phyloP scores from a whole-genome alignment of 2,888 invertebrate genomes.

The Eledona agricola region DNA sequence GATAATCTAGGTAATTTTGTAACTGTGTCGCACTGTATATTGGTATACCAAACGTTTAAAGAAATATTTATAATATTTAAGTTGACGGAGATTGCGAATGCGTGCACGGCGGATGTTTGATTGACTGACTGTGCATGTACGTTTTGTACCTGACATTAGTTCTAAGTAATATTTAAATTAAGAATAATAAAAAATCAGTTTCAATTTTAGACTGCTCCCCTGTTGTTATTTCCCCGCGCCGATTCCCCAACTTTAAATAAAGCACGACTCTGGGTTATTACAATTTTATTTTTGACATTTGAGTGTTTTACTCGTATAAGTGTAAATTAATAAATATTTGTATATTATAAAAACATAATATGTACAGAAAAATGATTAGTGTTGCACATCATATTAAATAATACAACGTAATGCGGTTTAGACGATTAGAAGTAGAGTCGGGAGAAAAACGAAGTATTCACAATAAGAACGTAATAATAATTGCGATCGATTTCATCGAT shows the following conservation, averaged over 20 bases:
- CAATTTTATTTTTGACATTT: slow-evolving; percentile 56
- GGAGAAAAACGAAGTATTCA: slow-evolving; percentile 26
- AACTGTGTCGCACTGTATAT: slow-evolving; percentile 26
- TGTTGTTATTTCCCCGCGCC: slow-evolving; percentile 1
- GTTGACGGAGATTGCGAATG: slow-evolving; percentile 9
- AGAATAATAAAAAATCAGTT: slow-evolving; percentile 25
- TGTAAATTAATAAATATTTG: slow-evolving; percentile 62
- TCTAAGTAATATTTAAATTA: slow-evolving; percentile 35
- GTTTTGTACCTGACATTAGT: slow-evolving; percentile 46
- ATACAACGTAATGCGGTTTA: slow-evolving; percentile 47
- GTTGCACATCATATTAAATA: slow-evolving; percentile 48
- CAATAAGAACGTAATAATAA: slow-evolving; percentile 31
- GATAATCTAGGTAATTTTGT: slow-evolving; percentile 16
- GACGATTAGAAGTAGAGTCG: slow-evolving; percentile 43
- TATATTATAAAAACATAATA: slow-evolving; percentile 63
- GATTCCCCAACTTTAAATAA: slow-evolving; percentile 6
- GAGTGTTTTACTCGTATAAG: slow-evolving; percentile 52
- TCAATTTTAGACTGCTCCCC: slow-evolving; percentile 8
- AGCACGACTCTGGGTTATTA: slow-evolving; percentile 51
- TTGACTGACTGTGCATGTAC: slow-evolving; percentile 27
- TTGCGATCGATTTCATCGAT: slow-evolving; percentile 39
- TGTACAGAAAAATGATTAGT: slow-evolving; percentile 61
- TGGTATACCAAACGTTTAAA: slow-evolving; percentile 34
- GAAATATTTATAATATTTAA: slow-evolving; percentile 33
- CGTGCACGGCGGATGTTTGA: slow-evolving; percentile 22